Conservation (phyloP, 2,888 invertebrate species). For the Himalopsyche kuldschensis region DNA sequence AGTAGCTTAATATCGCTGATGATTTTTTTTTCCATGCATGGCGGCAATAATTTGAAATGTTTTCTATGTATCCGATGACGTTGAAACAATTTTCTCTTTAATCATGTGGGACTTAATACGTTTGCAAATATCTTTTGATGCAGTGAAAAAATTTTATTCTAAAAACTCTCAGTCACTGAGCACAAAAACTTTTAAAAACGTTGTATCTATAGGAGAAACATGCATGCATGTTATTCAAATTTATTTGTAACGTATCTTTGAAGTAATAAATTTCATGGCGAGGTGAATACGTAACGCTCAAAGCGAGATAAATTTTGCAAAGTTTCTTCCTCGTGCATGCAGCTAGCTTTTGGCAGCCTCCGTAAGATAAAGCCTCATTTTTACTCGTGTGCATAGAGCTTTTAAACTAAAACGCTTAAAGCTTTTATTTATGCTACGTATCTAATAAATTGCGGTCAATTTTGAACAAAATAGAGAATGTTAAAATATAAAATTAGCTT, state of each 20-base stretch:
- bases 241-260: slow-evolving; percentile 14
- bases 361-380: neutral
- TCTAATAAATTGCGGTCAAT: too few species aligned
- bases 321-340: slow-evolving; percentile 7
- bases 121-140: too few species aligned
- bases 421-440: too few species aligned
- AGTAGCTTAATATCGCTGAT: too few species aligned
- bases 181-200: neutral
- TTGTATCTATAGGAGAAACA: neutral
- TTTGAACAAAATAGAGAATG: too few species aligned
- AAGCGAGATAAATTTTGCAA: slow-evolving; percentile 15
- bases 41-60: too few species aligned
- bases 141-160: neutral
- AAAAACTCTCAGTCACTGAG: neutral
- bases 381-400: neutral
- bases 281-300: slow-evolving; percentile 12
- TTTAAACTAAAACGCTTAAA: neutral
- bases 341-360: slow-evolving; percentile 13
- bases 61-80: too few species aligned
- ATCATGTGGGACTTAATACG: too few species aligned
- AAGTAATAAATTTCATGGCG: slow-evolving; percentile 24
- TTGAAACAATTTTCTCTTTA: too few species aligned
- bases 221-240: neutral
- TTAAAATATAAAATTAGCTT: too few species aligned
- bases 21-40: too few species aligned